Conservation (phyloP, 2,888 invertebrate genomes). For the Steinernema hermaphroditum region DNA sequence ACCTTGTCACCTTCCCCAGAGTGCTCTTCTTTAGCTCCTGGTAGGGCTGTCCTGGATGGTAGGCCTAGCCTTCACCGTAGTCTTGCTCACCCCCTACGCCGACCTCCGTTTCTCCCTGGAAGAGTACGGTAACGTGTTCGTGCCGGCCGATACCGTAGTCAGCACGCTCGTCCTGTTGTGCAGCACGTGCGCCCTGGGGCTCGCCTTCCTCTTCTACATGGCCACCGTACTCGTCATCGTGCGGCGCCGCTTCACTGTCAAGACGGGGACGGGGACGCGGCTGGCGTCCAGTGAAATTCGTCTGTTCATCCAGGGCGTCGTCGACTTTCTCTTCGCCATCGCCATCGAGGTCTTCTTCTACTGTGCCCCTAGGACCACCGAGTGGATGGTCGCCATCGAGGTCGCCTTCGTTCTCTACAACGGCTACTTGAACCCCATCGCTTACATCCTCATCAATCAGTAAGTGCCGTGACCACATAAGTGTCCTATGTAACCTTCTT, state of each 20-base stretch:
- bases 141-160: neutral
- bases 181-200: neutral
- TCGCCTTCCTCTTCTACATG: slow-evolving; percentile 7
- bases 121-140: neutral
- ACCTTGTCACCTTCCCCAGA: no score
- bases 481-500: no score
- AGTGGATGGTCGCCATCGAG: neutral
- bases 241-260: neutral
- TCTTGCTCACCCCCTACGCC: neutral
- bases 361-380: neutral
- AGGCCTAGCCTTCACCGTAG: neutral
- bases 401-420: slow-evolving; percentile 1
- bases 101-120: neutral
- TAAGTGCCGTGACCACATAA: no score
- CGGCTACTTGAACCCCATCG: slow-evolving; percentile 6
- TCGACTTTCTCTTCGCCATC: slow-evolving; percentile 1
- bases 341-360: neutral
- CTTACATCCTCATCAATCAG: neutral
- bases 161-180: neutral
- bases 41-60: slow-evolving; percentile 1
- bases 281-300: neutral
- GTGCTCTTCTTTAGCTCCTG: neutral
- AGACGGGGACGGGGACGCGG: neutral
- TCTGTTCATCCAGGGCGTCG: neutral
- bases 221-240: neutral